phyloP scores from a whole-genome alignment of 2,888 invertebrate genomes.

The Nineta flava region DNA sequence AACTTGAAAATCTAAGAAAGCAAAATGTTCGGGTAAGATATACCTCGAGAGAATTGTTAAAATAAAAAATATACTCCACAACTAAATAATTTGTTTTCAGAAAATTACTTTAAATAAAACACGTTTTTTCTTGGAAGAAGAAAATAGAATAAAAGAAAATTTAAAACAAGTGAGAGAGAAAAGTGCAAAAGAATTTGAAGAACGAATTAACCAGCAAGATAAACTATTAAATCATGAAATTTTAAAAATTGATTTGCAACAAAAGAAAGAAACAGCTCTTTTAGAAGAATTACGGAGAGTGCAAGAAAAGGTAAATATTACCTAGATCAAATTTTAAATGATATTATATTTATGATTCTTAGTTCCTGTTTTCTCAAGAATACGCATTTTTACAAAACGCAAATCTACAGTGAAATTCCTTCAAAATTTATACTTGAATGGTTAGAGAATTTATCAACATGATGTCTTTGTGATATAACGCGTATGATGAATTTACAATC shows the following conservation, averaged over 20 bases:
- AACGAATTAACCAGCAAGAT: constrained; percentile 30
- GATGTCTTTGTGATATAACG: no score
- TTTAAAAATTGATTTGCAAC: constrained; percentile 36
- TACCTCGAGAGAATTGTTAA: no score
- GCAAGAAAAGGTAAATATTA: neutral
- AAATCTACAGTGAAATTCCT: no score
- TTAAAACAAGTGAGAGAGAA: constrained; percentile 17
- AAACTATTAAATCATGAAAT: constrained; percentile 29
- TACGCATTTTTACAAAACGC: no score
- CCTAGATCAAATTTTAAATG: constrained; percentile 13
- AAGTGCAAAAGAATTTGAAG: constrained; percentile 20
- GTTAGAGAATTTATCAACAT: no score
- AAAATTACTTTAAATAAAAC: no score
- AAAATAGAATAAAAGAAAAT: neutral
- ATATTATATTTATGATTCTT: no score
- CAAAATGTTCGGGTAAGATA: constrained; percentile 16
- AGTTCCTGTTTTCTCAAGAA: no score
- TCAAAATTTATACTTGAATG: no score
- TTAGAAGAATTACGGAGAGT: neutral
- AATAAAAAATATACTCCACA: no score
- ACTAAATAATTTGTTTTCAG: no score
- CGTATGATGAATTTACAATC: no score
- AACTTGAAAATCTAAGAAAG: constrained; percentile 26
- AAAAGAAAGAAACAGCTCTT: constrained; percentile 32
- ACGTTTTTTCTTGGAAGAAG: neutral